Evolutionary conservation across 2,113 vertebrate species (phyloP).

Genomic region (Hippoglossus stenolepis): DNA sequence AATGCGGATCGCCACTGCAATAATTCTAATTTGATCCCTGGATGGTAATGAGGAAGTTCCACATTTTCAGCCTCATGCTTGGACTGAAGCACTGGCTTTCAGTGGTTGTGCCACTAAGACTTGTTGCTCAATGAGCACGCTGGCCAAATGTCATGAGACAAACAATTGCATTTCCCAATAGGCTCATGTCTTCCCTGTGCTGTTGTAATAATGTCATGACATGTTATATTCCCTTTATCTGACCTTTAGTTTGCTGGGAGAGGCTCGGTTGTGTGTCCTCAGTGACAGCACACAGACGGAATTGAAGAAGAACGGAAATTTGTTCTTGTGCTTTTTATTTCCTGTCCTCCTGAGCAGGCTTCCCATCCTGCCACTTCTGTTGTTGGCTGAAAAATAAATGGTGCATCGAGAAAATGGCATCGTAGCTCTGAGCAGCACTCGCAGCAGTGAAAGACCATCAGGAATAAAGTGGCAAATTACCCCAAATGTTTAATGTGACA

Average conservation of each 20-base stretch:
- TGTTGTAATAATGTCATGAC: background rate
- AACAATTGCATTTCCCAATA: slow-evolving; percentile 7
- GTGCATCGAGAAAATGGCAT: background rate
- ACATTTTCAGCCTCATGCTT: no score
- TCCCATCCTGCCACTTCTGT: slow-evolving; percentile 5
- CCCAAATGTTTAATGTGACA: background rate
- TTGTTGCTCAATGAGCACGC: background rate
- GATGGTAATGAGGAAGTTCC: background rate
- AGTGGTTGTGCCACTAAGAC: background rate
- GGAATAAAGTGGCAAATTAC: slow-evolving; percentile 1
- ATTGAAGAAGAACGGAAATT: slow-evolving; percentile 47
- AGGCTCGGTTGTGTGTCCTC: slow-evolving; percentile 9
- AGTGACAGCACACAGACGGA: background rate
- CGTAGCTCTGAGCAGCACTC: background rate
- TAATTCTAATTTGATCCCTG: slow-evolving; percentile 17
- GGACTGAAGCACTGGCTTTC: background rate
- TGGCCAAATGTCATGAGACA: slow-evolving; percentile 2
- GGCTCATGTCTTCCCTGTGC: background rate
- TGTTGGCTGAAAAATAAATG: background rate
- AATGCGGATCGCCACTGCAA: slow-evolving; percentile 15
- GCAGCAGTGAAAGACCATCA: background rate
- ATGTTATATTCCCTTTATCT: slow-evolving; percentile 25
- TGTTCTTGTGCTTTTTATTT: slow-evolving; percentile 48
- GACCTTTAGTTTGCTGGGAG: background rate
- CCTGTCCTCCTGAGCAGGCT: slow-evolving; percentile 17